phyloP scores from a whole-genome alignment of 2,797 vertebrate species.

The Sebastolobus alascanus region DNA sequence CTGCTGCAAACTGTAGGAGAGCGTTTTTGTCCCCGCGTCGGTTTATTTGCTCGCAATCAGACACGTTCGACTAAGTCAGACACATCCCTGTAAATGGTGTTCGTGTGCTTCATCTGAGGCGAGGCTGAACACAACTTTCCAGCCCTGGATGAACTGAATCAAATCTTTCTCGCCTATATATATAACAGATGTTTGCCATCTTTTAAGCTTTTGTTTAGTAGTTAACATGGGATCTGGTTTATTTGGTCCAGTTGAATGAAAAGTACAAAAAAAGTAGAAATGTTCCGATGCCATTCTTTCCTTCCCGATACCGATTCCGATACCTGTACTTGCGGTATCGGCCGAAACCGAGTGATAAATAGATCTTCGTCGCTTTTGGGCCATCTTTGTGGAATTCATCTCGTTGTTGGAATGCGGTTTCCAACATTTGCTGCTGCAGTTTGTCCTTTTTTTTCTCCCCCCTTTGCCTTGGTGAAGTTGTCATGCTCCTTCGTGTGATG shows the following conservation, averaged over 20 bases:
- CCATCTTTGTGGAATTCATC: no score
- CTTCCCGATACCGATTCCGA: not conserved
- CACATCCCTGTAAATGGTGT: not conserved
- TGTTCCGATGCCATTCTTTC: not conserved
- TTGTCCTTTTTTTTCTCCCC: no score
- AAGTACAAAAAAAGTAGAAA: not conserved
- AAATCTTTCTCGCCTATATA: not conserved
- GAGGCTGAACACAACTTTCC: not conserved
- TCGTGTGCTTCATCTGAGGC: not conserved
- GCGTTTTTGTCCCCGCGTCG: not conserved
- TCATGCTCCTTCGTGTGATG: not conserved
- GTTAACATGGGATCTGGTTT: not conserved
- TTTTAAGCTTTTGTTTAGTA: not conserved
- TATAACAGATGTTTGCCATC: not conserved
- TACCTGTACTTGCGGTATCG: no score
- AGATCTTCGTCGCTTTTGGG: no score
- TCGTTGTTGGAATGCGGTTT: no score
- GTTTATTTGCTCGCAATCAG: not conserved
- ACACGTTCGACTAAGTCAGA: not conserved
- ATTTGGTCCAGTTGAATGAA: not conserved
- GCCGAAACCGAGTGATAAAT: no score
- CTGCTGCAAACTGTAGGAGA: not conserved
- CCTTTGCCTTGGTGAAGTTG: no score
- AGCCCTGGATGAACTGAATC: not conserved
- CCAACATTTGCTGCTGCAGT: no score